phyloP scores from a whole-genome alignment of 1,140 invertebrate species.

The Drosophila leontia region DNA sequence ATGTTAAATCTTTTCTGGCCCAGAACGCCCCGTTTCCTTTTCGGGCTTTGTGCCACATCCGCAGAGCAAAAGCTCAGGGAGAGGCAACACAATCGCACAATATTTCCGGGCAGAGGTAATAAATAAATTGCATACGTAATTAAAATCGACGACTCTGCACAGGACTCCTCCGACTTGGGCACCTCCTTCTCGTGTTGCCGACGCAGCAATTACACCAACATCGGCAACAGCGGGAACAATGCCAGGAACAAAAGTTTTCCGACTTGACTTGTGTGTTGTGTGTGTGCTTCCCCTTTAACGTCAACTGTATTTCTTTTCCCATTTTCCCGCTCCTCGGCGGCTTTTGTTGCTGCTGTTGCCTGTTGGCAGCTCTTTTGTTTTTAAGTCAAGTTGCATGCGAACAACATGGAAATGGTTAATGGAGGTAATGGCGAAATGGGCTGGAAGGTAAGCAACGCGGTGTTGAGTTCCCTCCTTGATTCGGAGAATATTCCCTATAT shows the following conservation, averaged over 20 bases:
- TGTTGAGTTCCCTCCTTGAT: conserved; percentile 3
- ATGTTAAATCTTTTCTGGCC: conserved; percentile 62
- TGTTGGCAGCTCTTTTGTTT: conserved; percentile 73
- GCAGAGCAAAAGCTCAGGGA: conserved; percentile 42
- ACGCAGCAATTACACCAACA: conserved; percentile 69
- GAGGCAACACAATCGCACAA: conserved; percentile 72
- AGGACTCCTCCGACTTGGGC: conserved; percentile 44
- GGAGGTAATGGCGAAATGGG: conserved; percentile 42
- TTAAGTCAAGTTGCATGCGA: conserved; percentile 46
- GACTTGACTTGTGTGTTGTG: conserved; percentile 62
- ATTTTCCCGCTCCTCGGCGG: conserved; percentile 28
- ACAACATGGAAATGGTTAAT: conserved; percentile 54
- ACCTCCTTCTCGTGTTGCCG: conserved; percentile 25
- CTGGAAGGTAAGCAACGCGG: conserved; percentile 47
- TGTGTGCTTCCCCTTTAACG: conserved; percentile 72
- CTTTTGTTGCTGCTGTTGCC: conserved; percentile 57
- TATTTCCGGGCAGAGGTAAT: conserved; percentile 81
- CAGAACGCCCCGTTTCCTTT: conserved; percentile 1
- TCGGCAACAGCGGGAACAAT: conserved; percentile 34
- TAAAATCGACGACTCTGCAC: conserved; percentile 80
- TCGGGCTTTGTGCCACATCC: conserved; percentile 39
- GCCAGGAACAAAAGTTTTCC: conserved; percentile 68
- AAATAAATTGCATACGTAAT: conserved; percentile 84
- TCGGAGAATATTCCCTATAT: conserved; percentile 3
- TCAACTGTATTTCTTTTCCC: conserved; percentile 59